Percentiles rank a stretch among this genome's conserved stretches.
Conservation (phyloP, 2,797 vertebrate species). For the Halcyon smyrnensis region DNA sequence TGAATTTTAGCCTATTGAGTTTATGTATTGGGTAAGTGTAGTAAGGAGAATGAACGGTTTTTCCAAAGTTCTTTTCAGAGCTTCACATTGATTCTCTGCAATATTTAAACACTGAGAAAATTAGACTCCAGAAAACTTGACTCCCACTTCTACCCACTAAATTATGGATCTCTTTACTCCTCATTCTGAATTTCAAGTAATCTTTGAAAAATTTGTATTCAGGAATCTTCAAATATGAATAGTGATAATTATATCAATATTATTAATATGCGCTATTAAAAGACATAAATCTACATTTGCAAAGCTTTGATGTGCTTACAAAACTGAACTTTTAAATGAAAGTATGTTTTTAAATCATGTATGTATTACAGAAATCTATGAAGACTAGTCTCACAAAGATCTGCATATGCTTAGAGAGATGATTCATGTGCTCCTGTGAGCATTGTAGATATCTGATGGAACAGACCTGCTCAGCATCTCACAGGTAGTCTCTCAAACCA, state of each 20-base stretch:
- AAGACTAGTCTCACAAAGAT: constrained; percentile 18
- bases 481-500: not conserved
- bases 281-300: constrained; percentile 56
- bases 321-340: constrained; percentile 27
- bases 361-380: constrained; percentile 33
- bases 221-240: constrained; percentile 40
- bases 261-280: constrained; percentile 55
- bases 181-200: constrained; percentile 46
- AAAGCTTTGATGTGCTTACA: constrained; percentile 60
- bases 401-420: not conserved
- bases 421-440: not conserved
- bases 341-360: constrained; percentile 34
- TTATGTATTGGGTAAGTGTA: not conserved
- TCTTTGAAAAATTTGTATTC: constrained; percentile 46
- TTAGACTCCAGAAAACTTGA: constrained; percentile 23
- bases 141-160: constrained; percentile 12
- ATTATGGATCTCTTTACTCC: constrained; percentile 45
- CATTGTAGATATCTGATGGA: not conserved
- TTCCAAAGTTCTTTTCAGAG: constrained; percentile 32
- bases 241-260: constrained; percentile 61
- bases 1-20: constrained; percentile 24
- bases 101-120: constrained; percentile 45
- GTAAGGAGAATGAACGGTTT: not conserved
- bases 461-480: not conserved
- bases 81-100: constrained; percentile 10